phyloP scores from a whole-genome alignment of 2,888 invertebrate genomes.

The Eutolmus rufibarbis region DNA sequence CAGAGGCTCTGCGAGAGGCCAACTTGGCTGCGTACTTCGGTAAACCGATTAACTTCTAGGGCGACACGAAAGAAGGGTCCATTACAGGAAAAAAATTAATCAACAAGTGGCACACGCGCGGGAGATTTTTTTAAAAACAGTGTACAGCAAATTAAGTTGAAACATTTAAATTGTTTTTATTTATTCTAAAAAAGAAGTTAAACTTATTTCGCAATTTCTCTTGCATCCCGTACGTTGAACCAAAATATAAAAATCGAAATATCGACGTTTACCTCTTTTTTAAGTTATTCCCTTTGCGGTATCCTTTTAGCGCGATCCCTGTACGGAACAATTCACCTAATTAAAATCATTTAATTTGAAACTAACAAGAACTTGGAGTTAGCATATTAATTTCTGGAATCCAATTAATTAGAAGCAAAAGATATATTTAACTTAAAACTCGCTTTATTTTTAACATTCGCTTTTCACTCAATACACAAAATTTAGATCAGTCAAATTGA shows the following conservation, averaged over 20 bases:
- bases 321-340: too few species aligned
- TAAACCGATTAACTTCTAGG: conserved; percentile 95
- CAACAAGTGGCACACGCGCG: neutral
- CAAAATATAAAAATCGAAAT: neutral
- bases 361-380: too few species aligned
- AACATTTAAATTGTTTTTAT: conserved; percentile 6
- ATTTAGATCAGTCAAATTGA: too few species aligned
- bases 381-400: too few species aligned
- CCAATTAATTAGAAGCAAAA: too few species aligned
- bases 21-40: conserved; percentile 94
- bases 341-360: too few species aligned
- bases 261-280: neutral
- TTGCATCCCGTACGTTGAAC: neutral
- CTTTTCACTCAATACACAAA: too few species aligned
- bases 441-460: too few species aligned
- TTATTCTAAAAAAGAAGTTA: neutral
- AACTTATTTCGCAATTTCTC: neutral
- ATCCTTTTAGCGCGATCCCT: too few species aligned
- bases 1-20: conserved; percentile 97
- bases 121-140: neutral
- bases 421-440: too few species aligned
- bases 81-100: neutral
- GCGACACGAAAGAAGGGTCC: neutral
- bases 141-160: neutral
- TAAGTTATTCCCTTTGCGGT: neutral